These are phyloP conservation scores for Aporrectodea caliginosa DNA, from an alignment of 1,140 invertebrate species.

Conservation along the genomic window DNA sequence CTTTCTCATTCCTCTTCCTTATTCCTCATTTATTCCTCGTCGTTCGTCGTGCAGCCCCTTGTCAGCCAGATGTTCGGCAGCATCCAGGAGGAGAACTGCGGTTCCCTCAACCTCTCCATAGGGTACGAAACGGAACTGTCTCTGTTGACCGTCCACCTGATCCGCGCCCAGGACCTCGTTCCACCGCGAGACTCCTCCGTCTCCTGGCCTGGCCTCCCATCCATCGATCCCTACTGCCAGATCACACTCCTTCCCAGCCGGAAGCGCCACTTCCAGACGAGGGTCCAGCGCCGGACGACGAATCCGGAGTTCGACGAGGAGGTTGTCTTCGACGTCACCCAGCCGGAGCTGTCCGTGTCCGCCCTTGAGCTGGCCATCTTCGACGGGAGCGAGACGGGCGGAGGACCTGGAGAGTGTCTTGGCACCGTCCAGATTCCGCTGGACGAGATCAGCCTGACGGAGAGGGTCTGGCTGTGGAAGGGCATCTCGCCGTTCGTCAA, in stretches of 20 bases:
- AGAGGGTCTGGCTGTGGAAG: slow-evolving; percentile 49
- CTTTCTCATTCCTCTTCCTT: too few species aligned
- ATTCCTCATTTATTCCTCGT: too few species aligned
- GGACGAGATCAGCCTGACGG: slow-evolving; percentile 44
- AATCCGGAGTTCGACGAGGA: slow-evolving; percentile 60
- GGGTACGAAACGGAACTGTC: slow-evolving; percentile 46
- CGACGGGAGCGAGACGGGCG: slow-evolving; percentile 49
- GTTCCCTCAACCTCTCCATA: slow-evolving; percentile 48
- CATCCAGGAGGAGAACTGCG: slow-evolving; percentile 43
- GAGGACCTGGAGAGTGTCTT: slow-evolving; percentile 45
- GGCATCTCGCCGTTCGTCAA: slow-evolving; percentile 44
- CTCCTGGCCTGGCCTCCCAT: slow-evolving; percentile 34
- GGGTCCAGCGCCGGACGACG: slow-evolving; percentile 51
- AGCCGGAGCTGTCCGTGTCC: slow-evolving; percentile 37
- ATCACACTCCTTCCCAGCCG: slow-evolving; percentile 45
- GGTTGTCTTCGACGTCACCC: slow-evolving; percentile 51
- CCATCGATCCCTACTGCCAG: slow-evolving; percentile 50
- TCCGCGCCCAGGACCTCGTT: slow-evolving; percentile 49
- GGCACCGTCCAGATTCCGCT: slow-evolving; percentile 46
- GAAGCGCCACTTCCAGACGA: slow-evolving; percentile 40
- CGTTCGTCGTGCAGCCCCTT: too few species aligned
- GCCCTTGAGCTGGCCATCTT: slow-evolving; percentile 49
- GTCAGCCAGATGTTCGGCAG: slow-evolving; percentile 3
- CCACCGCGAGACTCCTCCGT: slow-evolving; percentile 43
- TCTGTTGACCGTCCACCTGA: slow-evolving; percentile 46